These are phyloP conservation scores for Enteromius unitaeniatus DNA, from an alignment of 2,797 vertebrate genomes.

Conservation along the genomic window DNA sequence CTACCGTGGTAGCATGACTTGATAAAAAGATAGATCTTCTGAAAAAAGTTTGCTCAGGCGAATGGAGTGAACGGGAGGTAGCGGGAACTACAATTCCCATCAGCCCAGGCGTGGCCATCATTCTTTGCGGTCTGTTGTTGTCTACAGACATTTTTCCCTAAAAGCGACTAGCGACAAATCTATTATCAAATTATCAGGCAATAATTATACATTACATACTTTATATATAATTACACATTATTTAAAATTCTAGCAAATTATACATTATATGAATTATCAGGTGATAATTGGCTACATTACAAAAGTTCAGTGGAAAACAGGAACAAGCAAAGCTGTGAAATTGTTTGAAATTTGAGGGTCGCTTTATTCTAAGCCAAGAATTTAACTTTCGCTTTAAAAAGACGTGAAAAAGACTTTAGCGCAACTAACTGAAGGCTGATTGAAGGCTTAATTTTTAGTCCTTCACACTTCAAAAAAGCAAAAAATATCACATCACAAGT, in stretches of 20 bases:
- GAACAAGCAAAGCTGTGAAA: background rate
- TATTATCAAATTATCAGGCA: background rate
- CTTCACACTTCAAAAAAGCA: slow-evolving; percentile 19
- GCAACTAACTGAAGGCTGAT: background rate
- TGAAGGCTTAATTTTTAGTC: slow-evolving; percentile 13
- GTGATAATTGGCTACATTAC: background rate
- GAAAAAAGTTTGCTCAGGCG: no score
- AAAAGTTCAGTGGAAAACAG: background rate
- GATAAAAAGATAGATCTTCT: no score
- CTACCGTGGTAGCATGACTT: no score
- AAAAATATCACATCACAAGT: slow-evolving; percentile 43
- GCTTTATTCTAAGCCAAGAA: background rate
- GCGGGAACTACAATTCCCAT: no score
- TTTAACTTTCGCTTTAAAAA: background rate
- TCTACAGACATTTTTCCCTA: no score
- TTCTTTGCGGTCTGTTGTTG: no score
- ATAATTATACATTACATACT: background rate
- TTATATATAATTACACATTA: no score
- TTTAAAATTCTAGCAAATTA: background rate
- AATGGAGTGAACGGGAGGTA: no score
- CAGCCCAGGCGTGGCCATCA: no score
- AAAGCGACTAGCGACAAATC: no score
- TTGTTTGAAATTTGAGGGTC: background rate
- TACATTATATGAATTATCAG: background rate
- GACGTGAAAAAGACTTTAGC: background rate